Percentiles rank a stretch among this genome's conserved stretches.
phyloP scores from a whole-genome alignment of 2,888 invertebrate genomes.

The Cataglyphis albicans region DNA sequence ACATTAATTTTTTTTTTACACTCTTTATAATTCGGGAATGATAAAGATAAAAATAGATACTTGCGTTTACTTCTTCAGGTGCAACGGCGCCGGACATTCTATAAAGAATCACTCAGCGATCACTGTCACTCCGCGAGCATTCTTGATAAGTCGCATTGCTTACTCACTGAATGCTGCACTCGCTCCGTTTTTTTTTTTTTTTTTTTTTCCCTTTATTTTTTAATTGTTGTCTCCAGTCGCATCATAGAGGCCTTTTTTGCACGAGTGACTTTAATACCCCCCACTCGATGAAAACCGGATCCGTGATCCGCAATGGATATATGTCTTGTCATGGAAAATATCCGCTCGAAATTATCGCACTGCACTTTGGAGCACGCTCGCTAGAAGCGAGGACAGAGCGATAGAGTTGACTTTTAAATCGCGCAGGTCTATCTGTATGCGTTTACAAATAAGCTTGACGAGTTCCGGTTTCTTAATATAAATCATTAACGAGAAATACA shows the following conservation, averaged over 20 bases:
- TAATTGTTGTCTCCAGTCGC: constrained; percentile 13
- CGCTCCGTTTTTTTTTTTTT: constrained; percentile 51
- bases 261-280: constrained; percentile 54
- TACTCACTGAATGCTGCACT: constrained; percentile 76
- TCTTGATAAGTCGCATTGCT: constrained; percentile 71
- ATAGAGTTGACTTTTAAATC: not conserved
- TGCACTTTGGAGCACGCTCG: constrained; percentile 56
- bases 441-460: not conserved
- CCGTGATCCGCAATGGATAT: constrained; percentile 29
- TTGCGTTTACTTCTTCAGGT: constrained; percentile 75
- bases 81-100: constrained; percentile 61
- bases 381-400: not conserved
- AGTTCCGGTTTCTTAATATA: constrained; percentile 17
- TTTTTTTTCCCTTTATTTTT: not conserved
- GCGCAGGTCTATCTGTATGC: not conserved
- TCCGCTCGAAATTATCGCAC: constrained; percentile 62
- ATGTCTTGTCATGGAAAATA: constrained; percentile 65
- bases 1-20: not conserved
- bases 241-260: constrained; percentile 62
- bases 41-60: constrained; percentile 69
- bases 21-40: not conserved
- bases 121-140: constrained; percentile 65
- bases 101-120: constrained; percentile 70
- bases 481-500: not conserved
- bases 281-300: constrained; percentile 68